Evolutionary conservation across 2,797 vertebrate genomes (phyloP), one percentile per base, ranked within the genome.

Genomic region (Streptopelia turtur): DNA sequence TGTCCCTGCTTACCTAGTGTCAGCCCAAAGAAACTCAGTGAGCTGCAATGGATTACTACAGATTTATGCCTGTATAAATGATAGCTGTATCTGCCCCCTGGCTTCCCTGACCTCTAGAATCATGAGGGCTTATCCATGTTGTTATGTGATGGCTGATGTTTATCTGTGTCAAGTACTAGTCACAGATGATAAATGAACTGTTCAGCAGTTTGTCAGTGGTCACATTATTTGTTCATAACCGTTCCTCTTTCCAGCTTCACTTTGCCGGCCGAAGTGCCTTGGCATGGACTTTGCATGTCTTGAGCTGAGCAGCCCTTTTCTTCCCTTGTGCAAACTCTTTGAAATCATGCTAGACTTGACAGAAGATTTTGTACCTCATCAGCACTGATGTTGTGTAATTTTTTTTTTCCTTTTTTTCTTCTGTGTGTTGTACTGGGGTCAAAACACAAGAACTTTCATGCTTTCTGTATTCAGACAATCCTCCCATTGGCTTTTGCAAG

Each of bases 101-200:
- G 77, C 53, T 95, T 90, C 89, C 82, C 85, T 89, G 83, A 82
- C 94, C 55, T 97, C 84, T 74, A 82, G 79, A 88, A 94, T 87
- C 75, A 69, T 16, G 55, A 33, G 30, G 10, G 37, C 18, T 91
- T 78, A 15, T 2, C 68, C 31, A 10, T 68, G 49, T 66, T 83
- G 50, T 39, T 96, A 56, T 31, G 31, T 66, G 39, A 57, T 31
- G 8, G 71, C 52, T 81, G 69, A 78, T 89, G 77, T 65, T 55
- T 16, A 41, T 47, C 84, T 93, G 21, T 91, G 63, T 94, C 96
- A 96, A 22, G 49, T 45, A 11, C 25, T 45, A 68, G 87, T 92
- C 71, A 84, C 89, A 83, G 74, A 71, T 87, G 94, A 97, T 61
- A 92, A 95, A 83, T 71, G 6, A 76, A n/a, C 64, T 76, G 23